Base-by-base conservation (phyloP, 2,113 vertebrate species). In the Dolichotis patagonum region DNA sequence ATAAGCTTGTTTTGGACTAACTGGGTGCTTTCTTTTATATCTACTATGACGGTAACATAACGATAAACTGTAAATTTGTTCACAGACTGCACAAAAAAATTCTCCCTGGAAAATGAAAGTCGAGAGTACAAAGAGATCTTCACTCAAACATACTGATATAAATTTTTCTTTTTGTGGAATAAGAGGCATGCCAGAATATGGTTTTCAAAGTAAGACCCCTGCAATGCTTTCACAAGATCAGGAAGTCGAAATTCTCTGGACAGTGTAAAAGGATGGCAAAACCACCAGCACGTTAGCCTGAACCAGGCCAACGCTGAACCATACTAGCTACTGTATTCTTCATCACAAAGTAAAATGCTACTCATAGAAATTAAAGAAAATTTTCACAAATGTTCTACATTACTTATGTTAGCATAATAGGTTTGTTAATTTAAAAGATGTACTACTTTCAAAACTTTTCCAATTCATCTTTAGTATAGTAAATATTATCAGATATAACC, bases 1-100 rank as follows among this genome's bases (percentile, higher is more conserved):
- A 96, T 43, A 96, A 62, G 88, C 43, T 96, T 63, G 85, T 43
- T 92, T 95, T 97, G 88, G 82, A 97, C 46, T 32, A 90, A 52
- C 7, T 54, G 71, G 17, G 63, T 41, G 32, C 3, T 35, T 65
- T 85, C 54, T 86, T 89, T 95, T 84, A 56, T 54, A 88, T 60
- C 30, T 49, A 60, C 7, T 73, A 58, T 41, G 56, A 85, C 24
- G 49, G 28, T 78, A 88, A 92, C 77, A 56, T 38, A 94, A 88
- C 78, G 96, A 95, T 49, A 2, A 91, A 94, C 22, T 80, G 60
- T 81, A 93, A 67, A 30, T 91, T 60, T 96, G 43, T 87, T 87
- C 26, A 85, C 26, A 63, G 14, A 35, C 4, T 78, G 9, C 4
- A 88, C 26, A 63, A 82, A 98, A 54, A 71, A 56, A 77, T 83